These are phyloP conservation scores for Aricia artaxerxes DNA, from an alignment of 2,888 invertebrate genomes.

Conservation along the genomic window DNA sequence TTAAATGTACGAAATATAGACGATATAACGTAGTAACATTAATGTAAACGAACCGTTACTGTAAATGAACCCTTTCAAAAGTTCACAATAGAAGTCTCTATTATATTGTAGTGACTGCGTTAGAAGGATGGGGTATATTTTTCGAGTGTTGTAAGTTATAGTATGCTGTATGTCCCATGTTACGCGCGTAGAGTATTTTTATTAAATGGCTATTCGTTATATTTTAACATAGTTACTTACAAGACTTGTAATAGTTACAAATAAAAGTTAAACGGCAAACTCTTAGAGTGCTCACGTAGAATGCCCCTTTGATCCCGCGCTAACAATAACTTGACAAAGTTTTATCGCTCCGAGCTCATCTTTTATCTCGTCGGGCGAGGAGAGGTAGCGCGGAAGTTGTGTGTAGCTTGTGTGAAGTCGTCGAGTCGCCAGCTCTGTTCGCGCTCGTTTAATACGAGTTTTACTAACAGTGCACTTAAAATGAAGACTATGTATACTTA, in stretches of 20 bases:
- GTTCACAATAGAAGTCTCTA: not conserved
- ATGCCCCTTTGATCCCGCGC: not conserved
- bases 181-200: not conserved
- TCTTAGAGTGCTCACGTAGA: not conserved
- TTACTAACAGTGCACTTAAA: not conserved
- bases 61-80: not conserved
- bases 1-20: not conserved
- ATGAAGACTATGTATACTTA: not conserved
- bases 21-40: not conserved
- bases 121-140: not conserved
- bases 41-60: not conserved
- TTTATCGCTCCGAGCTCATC: constrained; percentile 5
- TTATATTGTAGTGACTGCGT: no score
- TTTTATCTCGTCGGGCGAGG: not conserved
- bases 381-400: not conserved
- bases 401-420: not conserved
- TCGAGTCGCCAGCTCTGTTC: not conserved
- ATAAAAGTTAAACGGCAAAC: not conserved
- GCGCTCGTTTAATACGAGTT: not conserved
- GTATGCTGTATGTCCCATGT: no score
- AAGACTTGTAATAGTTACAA: not conserved
- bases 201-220: not conserved
- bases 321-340: constrained; percentile 19
- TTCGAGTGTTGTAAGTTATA: not conserved
- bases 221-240: not conserved